Percentiles rank a stretch among this genome's conserved stretches.
Conservation (phyloP, 2,888 invertebrate species). For the Mythimna pallens region DNA sequence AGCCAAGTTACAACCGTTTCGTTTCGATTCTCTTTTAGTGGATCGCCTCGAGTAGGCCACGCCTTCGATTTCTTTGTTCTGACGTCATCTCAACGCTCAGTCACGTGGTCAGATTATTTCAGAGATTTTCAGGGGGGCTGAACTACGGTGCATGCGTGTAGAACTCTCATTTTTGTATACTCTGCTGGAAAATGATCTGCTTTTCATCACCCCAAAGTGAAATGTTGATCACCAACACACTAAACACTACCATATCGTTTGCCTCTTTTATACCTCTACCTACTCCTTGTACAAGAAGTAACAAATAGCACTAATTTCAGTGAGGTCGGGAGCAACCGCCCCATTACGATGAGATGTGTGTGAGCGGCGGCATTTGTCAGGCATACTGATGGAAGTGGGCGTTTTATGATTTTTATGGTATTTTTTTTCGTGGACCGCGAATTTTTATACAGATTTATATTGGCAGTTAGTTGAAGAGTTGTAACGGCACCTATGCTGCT, state of each 20-base stretch:
- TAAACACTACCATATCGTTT: conserved; percentile 2
- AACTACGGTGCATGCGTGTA: no score
- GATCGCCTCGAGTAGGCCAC: no score
- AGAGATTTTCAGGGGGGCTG: no score
- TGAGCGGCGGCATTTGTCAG: conserved; percentile 33
- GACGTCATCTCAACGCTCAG: no score
- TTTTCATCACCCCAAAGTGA: neutral
- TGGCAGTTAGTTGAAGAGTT: neutral
- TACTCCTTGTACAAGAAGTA: neutral
- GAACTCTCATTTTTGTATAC: no score
- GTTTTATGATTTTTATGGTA: neutral
- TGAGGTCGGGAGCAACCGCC: conserved; percentile 22
- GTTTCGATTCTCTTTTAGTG: no score
- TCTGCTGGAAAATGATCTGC: no score
- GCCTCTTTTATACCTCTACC: conserved; percentile 5
- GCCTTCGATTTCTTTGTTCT: no score
- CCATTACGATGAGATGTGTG: conserved; percentile 38
- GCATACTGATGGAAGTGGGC: neutral
- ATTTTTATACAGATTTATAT: neutral
- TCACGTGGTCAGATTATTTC: no score
- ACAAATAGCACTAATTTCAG: conserved; percentile 40
- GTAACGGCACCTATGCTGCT: no score
- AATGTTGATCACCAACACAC: neutral
- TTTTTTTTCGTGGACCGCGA: neutral
- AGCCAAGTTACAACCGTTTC: no score